Evolutionary conservation across 1,140 invertebrate species (phyloP), one percentile per base, ranked within the genome.

Genomic region (Cotesia vestalis): DNA sequence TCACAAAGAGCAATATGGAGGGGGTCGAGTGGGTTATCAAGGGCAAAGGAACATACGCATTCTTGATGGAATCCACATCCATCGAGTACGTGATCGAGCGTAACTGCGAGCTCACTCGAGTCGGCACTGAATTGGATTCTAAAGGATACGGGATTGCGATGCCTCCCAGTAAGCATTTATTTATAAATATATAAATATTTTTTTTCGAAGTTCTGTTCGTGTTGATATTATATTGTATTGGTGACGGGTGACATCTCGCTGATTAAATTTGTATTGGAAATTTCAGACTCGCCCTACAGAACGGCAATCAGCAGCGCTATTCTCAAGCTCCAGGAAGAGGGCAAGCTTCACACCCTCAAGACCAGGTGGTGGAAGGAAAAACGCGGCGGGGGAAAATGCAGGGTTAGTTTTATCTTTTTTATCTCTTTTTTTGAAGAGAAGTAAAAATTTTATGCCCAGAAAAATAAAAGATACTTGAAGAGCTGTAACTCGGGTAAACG

Each of bases 351-450:
- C 80, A 92, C 95, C 79, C 88, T 98, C 76, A 98, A 98, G 89
- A 95, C 95, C 14, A 93, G 94, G 84, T 98, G 96, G 96, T 98
- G 96, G 96, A 96, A 96, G 85, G 93, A 96, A 84, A 94, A 94
- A 87, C 89, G 93, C 36, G 94, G 94, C 5, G 94, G 94, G 11
- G 93, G 93, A 70, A 90, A 91, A 51, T 96, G 94, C 83, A 89
- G 92, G 79, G 94, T 95, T 88, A 90, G 89, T 77, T 69, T 67
- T 12, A 12, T 59, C 55, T 57, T 59, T 34, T 57, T 38, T 64
- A 36, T 36, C 4, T 51, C n/a, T 35, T 40, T 46, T 46, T 46
- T 46, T 46, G 11, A 27, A 27, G 1, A 27, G 27, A 27, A 27
- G 27, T 27, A 27, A 27, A 27, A 27, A 27, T 27, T 27, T 27